phyloP scores from a whole-genome alignment of 1,140 invertebrate species.

The Drosophila albomicans region DNA sequence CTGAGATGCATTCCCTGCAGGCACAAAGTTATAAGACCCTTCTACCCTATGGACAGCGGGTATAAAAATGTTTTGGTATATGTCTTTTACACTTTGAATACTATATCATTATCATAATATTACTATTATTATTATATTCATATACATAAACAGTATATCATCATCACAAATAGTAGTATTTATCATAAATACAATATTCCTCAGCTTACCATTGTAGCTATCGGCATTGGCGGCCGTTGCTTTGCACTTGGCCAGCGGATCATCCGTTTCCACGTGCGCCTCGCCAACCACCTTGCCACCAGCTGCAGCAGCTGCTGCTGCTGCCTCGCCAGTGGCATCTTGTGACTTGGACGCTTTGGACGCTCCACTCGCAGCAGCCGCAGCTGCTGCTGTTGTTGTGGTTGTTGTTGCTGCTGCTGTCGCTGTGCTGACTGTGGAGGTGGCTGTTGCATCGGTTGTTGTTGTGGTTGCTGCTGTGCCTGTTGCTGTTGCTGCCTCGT shows the following conservation, averaged over 20 bases:
- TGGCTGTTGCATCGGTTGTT: slow-evolving; percentile 5
- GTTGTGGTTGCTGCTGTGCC: not conserved
- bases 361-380: not conserved
- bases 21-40: too few relatives aligned
- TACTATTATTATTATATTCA: too few relatives aligned
- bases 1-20: too few relatives aligned
- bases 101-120: too few relatives aligned
- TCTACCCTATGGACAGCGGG: too few relatives aligned
- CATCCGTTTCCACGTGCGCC: slow-evolving; percentile 10
- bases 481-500: slow-evolving; percentile 31
- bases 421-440: slow-evolving; percentile 8
- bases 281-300: slow-evolving; percentile 34
- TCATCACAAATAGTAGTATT: too few relatives aligned
- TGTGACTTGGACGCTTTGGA: slow-evolving; percentile 41
- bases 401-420: slow-evolving; percentile 11
- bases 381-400: not conserved
- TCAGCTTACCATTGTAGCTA: slow-evolving; percentile 48
- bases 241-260: slow-evolving; percentile 45
- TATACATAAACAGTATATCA: too few relatives aligned
- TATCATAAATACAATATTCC: too few relatives aligned
- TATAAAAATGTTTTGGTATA: too few relatives aligned
- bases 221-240: slow-evolving; percentile 31
- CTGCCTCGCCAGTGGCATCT: not conserved
- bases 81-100: too few relatives aligned
- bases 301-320: slow-evolving; percentile 16